Base-by-base conservation (phyloP, 2,797 vertebrate species). In the Hypotaenidia philippensis region DNA sequence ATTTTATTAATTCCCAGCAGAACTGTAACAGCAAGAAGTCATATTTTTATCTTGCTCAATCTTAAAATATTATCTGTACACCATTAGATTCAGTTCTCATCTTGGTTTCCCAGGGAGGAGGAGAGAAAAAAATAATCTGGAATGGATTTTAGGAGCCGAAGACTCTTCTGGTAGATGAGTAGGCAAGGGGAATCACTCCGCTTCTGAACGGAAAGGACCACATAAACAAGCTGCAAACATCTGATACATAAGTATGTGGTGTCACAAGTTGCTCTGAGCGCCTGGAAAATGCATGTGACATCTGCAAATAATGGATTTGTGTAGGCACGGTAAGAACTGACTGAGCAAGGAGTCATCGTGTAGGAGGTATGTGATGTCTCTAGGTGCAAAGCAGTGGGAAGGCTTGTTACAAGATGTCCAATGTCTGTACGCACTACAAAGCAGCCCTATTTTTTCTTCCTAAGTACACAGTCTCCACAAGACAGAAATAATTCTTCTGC, bases 271-370 rank as follows among this genome's bases (percentile, higher is more conserved):
- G 23, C 78, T 45, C 26, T 11, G 56, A 92, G 83, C 53, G 93
- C 82, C 89, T 75, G 32, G 83, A 55, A 96, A 91, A n/a, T 38
- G 21, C 60, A 72, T 11, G 61, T 79, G 90, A 89, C 77, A 88
- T 40, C 57, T 76, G 87, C 80, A 72, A 79, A 87, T 71, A 88
- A 93, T 74, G 41, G 77, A 53, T 26, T 22, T 87, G 66, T 68
- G 87, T 91, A 92, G 88, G 65, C 75, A 90, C 3, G 13, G 63
- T 84, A 71, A 56, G 79, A 93, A 94, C 87, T 84, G 70, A 86
- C 88, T 88, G 78, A 86, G 91, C 57, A 90, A 64, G 77, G 92
- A 94, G 89, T 36, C 64, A 86, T 41, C 11, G 2, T 27, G 91
- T 88, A 89, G 87, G 94, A 93, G 38, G 82, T 22, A 57, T 31